These are phyloP conservation scores for Tamias sibiricus DNA, from an alignment of 2,113 vertebrate species.

Conservation along the genomic window DNA sequence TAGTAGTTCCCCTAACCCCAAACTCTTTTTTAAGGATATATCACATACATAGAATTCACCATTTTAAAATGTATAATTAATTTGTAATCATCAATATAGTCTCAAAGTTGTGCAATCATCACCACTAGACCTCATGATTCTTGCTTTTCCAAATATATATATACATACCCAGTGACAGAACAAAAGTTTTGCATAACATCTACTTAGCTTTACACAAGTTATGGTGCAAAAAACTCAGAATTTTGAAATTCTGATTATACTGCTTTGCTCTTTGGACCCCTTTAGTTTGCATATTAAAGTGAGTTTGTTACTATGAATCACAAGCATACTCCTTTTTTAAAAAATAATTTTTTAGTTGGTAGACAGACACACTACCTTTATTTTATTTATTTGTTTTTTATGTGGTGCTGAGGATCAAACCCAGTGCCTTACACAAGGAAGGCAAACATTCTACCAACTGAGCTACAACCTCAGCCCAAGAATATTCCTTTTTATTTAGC, in stretches of 20 bases:
- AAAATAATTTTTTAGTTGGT: too few species aligned
- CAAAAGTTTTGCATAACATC: not conserved
- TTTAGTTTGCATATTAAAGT: not conserved
- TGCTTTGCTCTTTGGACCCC: not conserved
- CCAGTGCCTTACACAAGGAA: too few species aligned
- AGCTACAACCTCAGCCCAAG: too few species aligned
- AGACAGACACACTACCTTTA: too few species aligned
- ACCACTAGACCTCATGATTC: not conserved
- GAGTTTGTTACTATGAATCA: not conserved
- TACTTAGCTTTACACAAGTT: not conserved
- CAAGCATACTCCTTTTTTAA: too few species aligned
- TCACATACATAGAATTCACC: not conserved
- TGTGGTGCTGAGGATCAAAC: too few species aligned
- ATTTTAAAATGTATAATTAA: not conserved
- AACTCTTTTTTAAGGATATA: not conserved
- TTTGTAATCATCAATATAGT: not conserved
- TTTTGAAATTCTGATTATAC: not conserved
- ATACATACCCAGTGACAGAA: not conserved
- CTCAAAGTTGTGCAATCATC: not conserved
- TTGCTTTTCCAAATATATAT: not conserved
- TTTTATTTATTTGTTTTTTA: too few species aligned
- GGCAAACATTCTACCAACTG: too few species aligned
- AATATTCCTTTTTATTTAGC: not conserved
- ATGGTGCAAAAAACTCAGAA: not conserved
- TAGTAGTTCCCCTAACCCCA: not conserved